These are phyloP conservation scores for Pentamera pediparva DNA, from an alignment of 53 echinoderm and acorn worm species.

Conservation along the genomic window DNA sequence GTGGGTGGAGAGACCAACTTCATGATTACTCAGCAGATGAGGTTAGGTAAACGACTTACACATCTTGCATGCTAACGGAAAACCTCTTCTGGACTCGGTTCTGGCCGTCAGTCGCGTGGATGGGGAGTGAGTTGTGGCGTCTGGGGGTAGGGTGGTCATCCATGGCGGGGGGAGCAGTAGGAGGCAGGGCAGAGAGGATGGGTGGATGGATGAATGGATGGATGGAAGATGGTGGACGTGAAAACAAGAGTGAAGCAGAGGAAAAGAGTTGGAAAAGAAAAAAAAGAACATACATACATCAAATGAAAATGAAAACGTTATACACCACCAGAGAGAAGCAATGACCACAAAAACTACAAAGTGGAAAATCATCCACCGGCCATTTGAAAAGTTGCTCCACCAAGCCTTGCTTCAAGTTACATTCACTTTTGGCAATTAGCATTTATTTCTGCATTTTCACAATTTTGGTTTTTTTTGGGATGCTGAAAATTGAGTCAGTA, in stretches of 20 bases:
- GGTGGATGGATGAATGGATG: neutral
- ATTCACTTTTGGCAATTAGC: too few relatives aligned
- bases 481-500: too few relatives aligned
- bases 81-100: constrained; percentile 20
- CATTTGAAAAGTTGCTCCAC: too few relatives aligned
- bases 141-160: constrained; percentile 1
- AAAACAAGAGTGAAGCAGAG: constrained; percentile 51
- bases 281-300: neutral
- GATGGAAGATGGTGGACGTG: neutral
- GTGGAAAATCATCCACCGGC: too few relatives aligned
- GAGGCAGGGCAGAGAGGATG: neutral
- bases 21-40: too few relatives aligned
- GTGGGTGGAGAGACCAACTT: too few relatives aligned
- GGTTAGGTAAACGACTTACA: constrained; percentile 31
- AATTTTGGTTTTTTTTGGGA: too few relatives aligned
- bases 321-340: neutral
- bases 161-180: neutral
- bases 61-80: constrained; percentile 34
- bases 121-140: constrained; percentile 15
- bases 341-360: neutral
- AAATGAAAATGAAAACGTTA: neutral
- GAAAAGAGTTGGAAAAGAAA: constrained; percentile 16
- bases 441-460: too few relatives aligned
- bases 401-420: too few relatives aligned
- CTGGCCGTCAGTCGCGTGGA: constrained; percentile 6